Conservation (phyloP, 2,888 invertebrate genomes). For the Leptopilina myrica region DNA sequence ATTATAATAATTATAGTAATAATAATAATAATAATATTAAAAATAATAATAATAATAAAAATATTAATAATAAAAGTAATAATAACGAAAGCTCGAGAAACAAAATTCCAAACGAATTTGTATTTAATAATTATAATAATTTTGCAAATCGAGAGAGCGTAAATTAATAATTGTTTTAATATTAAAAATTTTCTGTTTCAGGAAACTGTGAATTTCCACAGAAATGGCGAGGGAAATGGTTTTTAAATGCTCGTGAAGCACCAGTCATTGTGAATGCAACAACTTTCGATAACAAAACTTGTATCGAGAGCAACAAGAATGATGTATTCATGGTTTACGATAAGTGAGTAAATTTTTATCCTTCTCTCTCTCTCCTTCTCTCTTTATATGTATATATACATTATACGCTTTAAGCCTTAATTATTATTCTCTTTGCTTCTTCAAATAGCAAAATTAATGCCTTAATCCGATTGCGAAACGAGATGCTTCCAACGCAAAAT, state of each 20-base stretch:
- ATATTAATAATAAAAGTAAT: too few species aligned
- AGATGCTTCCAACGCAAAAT: constrained; percentile 4
- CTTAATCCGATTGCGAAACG: constrained; percentile 3
- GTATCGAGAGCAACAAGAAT: constrained; percentile 81
- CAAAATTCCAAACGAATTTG: too few species aligned
- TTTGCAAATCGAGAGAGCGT: neutral
- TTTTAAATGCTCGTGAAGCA: constrained; percentile 82
- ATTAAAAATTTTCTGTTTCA: constrained; percentile 74
- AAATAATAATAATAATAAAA: too few species aligned
- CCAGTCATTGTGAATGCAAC: constrained; percentile 74
- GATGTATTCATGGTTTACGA: constrained; percentile 78
- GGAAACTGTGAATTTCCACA: constrained; percentile 84
- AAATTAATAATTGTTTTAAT: constrained; percentile 6
- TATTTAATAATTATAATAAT: too few species aligned
- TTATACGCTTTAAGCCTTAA: too few species aligned
- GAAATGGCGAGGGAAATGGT: constrained; percentile 86
- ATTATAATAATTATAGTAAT: too few species aligned
- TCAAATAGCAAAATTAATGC: constrained; percentile 22
- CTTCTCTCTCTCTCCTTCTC: neutral
- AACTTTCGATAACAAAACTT: constrained; percentile 80
- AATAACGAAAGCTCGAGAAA: too few species aligned
- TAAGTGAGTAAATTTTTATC: constrained; percentile 61
- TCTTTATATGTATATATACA: neutral
- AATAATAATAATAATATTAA: too few species aligned
- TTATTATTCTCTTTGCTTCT: constrained; percentile 11